Base-by-base conservation (phyloP, 2,113 vertebrate genomes). In the Tragelaphus buxtoni region DNA sequence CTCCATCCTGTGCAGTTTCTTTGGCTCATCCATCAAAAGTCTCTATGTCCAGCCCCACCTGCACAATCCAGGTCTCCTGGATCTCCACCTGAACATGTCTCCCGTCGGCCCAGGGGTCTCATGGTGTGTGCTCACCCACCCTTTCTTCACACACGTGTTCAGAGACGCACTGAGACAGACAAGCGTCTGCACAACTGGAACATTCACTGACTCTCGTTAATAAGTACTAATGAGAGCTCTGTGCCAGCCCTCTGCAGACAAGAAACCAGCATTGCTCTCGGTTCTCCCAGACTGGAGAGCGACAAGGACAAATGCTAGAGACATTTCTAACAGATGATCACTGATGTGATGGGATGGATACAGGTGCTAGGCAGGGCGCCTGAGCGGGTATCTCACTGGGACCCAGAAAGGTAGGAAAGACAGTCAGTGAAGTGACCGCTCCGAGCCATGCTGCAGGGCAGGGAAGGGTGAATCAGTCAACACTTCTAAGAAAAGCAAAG, bases 361-460 rank as follows among this genome's bases (percentile, higher is more conserved):
- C 5, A 13, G 42, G 69, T 22, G 32, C 26, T 5, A 6, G 0
- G 16, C 0, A 13, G 6, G 39, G 63, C 1, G 30, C 20, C 13
- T 2, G 14, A 30, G 5, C 14, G 20, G n/a, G 2, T 0, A 0
- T 12, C 9, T n/a, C 39, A 49, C 22, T 5, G 5, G 35, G 49
- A 35, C 35, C 35, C n/a, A 4, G n/a, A 12, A 17, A 49, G 5
- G 8, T 12, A 26, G 42, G 16, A 51, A 26, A 35, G 58, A 10
- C 42, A 14, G 35, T 7, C 9, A 63, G 55, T 28, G n/a, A 88
- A 82, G 56, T 2, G n/a, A 55, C 35, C 3, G 2, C 26, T 39
- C 32, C 9, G 7, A 9, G 26, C 20, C 12, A 3, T 0, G 11
- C 39, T 58, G 16, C 80, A 47, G 47, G 9, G 45, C 30, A 22